phyloP scores from a whole-genome alignment of 2,797 vertebrate genomes.

The Syndactyla subalaris region DNA sequence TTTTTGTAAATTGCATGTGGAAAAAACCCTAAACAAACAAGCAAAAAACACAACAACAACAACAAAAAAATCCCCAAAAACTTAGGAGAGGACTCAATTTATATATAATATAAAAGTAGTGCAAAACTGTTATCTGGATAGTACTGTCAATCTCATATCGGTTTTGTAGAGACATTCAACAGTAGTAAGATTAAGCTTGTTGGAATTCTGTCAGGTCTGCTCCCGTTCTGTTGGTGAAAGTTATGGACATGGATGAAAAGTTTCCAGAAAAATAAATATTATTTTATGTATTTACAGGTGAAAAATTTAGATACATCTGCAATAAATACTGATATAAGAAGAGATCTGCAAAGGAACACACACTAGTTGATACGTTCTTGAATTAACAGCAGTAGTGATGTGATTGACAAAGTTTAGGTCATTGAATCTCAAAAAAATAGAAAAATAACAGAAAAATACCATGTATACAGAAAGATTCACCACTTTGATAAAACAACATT shows the following conservation, averaged over 20 bases:
- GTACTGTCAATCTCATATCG: background rate
- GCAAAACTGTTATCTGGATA: background rate
- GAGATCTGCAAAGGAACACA: background rate
- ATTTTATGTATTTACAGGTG: background rate
- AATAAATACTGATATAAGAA: background rate
- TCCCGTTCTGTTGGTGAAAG: background rate
- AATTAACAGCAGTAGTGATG: background rate
- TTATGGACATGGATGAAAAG: background rate
- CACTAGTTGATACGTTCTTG: background rate
- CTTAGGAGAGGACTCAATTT: background rate
- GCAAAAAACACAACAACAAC: no score
- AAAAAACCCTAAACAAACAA: background rate
- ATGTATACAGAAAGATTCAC: background rate
- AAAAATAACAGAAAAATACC: background rate
- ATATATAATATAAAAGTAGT: background rate
- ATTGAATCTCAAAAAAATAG: background rate
- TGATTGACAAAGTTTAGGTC: background rate
- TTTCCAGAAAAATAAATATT: background rate
- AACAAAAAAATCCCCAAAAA: background rate
- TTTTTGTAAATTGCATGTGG: background rate
- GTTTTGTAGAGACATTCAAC: rapidly evolving
- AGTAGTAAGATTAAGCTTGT: background rate
- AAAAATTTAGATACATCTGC: background rate
- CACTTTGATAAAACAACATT: background rate
- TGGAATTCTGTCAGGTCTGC: background rate